These are phyloP conservation scores for Trachurus trachurus DNA, from an alignment of 2,797 vertebrate species.

Conservation along the genomic window DNA sequence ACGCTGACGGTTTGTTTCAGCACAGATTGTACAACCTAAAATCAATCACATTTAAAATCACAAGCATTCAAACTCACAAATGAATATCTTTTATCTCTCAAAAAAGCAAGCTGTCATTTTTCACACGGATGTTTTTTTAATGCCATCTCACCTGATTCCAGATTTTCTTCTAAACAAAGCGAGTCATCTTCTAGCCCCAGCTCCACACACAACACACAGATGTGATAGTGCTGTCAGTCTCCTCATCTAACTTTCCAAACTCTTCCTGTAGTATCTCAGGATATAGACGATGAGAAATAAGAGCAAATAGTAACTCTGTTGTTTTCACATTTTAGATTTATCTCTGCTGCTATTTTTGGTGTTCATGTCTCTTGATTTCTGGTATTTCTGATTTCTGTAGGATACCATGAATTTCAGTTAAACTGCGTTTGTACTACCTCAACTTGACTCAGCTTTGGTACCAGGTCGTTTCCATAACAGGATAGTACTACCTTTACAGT, in stretches of 20 bases:
- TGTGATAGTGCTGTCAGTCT: background rate
- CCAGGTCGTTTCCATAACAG: no score
- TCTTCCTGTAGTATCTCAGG: background rate
- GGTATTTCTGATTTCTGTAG: background rate
- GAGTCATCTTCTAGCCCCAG: background rate
- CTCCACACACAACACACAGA: background rate
- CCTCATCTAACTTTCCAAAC: background rate
- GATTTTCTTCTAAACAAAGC: background rate
- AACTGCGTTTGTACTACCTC: no score
- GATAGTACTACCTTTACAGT: no score
- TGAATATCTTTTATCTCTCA: background rate
- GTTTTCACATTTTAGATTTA: background rate
- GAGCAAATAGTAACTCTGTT: background rate
- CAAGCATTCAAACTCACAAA: background rate
- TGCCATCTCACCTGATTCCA: background rate
- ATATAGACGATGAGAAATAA: background rate
- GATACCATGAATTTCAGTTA: background rate
- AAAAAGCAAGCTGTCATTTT: background rate
- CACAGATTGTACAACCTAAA: background rate
- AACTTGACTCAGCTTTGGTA: no score
- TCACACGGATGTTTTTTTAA: background rate
- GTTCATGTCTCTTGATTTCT: background rate
- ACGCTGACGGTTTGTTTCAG: conserved; percentile 27
- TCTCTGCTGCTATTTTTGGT: background rate
- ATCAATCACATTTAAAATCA: background rate